Conservation (phyloP, 2,113 vertebrate species). For the Corydoras sp. region DNA sequence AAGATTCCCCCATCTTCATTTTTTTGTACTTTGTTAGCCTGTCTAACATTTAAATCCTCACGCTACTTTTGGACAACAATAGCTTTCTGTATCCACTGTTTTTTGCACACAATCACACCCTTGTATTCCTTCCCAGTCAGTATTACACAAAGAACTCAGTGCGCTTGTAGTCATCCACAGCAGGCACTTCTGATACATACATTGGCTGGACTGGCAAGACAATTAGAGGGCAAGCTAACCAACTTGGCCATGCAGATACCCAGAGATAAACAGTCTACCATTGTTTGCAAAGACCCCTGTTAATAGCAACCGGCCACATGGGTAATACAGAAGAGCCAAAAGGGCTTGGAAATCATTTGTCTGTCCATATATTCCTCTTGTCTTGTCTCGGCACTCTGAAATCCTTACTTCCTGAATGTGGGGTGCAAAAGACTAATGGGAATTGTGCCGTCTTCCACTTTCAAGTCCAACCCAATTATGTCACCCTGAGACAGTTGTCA, state of each 20-base stretch:
- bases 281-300: constrained; percentile 52
- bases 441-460: no score
- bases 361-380: no score
- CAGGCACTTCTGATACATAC: background rate
- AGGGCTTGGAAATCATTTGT: no score
- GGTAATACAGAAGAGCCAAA: constrained; percentile 46
- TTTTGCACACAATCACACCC: constrained; percentile 45
- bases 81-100: constrained; percentile 40
- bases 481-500: no score
- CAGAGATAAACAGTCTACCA: constrained; percentile 67
- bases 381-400: no score
- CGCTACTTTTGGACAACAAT: constrained; percentile 45
- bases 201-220: constrained; percentile 31
- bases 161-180: constrained; percentile 8
- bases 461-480: no score
- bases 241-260: constrained; percentile 64
- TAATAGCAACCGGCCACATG: constrained; percentile 57
- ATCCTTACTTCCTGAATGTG: no score
- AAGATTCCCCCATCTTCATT: constrained; percentile 5
- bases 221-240: constrained; percentile 64
- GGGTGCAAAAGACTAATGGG: no score
- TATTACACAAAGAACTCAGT: constrained; percentile 32
- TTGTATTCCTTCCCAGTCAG: constrained; percentile 49
- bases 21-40: constrained; percentile 2
- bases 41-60: constrained; percentile 23